Evolutionary conservation across 2,797 vertebrate species (phyloP), one percentile per base, ranked within the genome.

Genomic region (Melanotaenia trifasciata): DNA sequence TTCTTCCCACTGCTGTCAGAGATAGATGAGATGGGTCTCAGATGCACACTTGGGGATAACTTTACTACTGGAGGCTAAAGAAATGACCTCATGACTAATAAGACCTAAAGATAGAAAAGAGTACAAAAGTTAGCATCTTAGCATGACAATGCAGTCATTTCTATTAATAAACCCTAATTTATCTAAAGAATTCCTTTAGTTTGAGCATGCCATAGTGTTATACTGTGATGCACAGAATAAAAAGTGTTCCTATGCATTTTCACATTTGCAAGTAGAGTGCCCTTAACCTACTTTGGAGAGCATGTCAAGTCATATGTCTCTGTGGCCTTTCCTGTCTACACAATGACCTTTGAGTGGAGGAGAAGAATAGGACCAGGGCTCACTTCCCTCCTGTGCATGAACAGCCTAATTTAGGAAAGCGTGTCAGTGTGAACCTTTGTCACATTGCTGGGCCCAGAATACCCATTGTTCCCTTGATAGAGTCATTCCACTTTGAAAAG

Each of bases 381-480:
- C 79, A 86, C 87, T 90, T 92, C 91, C 92, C 90, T 91, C 87
- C 84, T 87, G 88, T 74, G 83, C 81, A 85, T 76, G 83, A 89
- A 84, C 86, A 79, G 79, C 86, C 91, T 93, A 92, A 90, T 94
- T 93, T 89, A 79, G 89, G 89, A 94, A 94, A 94, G 83, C 88
- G 81, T 94, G 93, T 94, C 92, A 92, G 87, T 81, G 89, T 93
- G 92, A 94, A 93, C 93, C 87, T 89, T 88, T 90, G 92, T 93
- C 91, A 92, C 90, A 88, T 80, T 70, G 84, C 83, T 9, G 74
- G 76, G 84, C 88, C 87, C 87, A 92, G 91, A 93, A 93, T 93
- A 93, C 78, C 85, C 87, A 90, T 92, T 88, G 91, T 93, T 93
- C 92, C 92, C 92, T 68, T 86, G 91, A 90, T 93, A 81, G 87